phyloP scores from a whole-genome alignment of 2,113 vertebrate genomes.

The Lontra canadensis region DNA sequence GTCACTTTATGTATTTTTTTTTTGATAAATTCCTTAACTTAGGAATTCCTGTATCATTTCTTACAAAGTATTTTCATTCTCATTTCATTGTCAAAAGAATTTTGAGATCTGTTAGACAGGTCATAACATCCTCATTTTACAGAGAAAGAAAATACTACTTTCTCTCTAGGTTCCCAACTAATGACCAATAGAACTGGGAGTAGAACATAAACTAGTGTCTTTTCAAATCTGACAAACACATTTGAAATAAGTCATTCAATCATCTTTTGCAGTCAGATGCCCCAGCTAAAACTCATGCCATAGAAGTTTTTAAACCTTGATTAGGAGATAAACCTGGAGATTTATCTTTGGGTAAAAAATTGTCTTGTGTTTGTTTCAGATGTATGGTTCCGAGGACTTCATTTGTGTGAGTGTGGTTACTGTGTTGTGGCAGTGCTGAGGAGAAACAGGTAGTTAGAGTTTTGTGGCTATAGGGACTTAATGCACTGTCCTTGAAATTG shows the following conservation, averaged over 20 bases:
- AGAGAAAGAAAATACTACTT: constrained; percentile 29
- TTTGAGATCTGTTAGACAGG: background rate
- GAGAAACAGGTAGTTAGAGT: background rate
- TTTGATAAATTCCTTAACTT: background rate
- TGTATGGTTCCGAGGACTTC: background rate
- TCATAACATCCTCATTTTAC: background rate
- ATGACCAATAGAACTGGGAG: background rate
- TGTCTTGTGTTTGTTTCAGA: background rate
- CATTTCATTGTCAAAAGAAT: background rate
- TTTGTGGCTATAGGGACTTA: background rate
- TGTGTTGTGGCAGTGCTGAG: background rate
- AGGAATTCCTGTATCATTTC: background rate
- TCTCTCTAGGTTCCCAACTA: background rate
- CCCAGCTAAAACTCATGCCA: background rate
- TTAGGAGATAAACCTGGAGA: background rate
- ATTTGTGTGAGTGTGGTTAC: background rate
- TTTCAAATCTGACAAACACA: background rate
- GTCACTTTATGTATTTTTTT: background rate
- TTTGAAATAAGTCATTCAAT: constrained; percentile 18
- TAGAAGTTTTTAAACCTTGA: background rate
- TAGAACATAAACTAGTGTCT: background rate
- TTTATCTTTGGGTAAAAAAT: background rate
- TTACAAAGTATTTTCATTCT: background rate
- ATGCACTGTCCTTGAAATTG: background rate
- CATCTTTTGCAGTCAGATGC: background rate